Evolutionary conservation across 2,888 invertebrate genomes (phyloP), one percentile per base, ranked within the genome.

Genomic region (Acanthopleura granulata): DNA sequence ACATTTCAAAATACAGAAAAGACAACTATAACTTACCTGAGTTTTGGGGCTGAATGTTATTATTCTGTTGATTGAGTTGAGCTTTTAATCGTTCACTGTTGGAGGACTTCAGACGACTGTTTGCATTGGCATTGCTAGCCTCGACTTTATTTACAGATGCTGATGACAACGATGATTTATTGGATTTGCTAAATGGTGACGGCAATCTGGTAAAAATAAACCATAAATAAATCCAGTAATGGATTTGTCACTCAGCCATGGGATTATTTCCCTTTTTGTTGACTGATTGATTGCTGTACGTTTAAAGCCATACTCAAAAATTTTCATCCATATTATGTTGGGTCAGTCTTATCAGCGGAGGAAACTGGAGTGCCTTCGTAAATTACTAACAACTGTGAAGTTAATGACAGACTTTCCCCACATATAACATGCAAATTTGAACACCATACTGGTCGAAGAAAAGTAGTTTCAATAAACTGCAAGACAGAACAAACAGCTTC

Each of bases 131-230:
- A 66, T 66, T 66, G 16, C 22, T 66, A 6, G 66, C 6, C 16
- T 66, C 66, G 40, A 40, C 40, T 27, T 66, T 66, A 27, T 66
- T 66, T 27, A 27, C 29, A 66, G 66, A 27, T 27, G 22, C 57
- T 18, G 57, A 57, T n/a, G 66, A 66, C 25, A 27, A 22, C 16
- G 66, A 66, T 22, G 66, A 22, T 14, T 81, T 84, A 61, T 82
- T 81, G 74, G 80, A 79, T 71, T 83, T 82, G 66, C 83, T 84
- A 74, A 82, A 84, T 77, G 86, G 84, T 40, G 86, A 81, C 51
- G 87, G 87, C 72, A 87, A 82, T 79, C 87, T 87, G 83, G 29
- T 83, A 83, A 49, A 49, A 73, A 62, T 25, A 69, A 40, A 40
- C 4, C 40, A 9, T 6, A 40, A 40, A 40, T 40, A 3, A 40